These are phyloP conservation scores for Macropus fuliginosus DNA, from an alignment of 2,797 vertebrate genomes.

Conservation along the genomic window DNA sequence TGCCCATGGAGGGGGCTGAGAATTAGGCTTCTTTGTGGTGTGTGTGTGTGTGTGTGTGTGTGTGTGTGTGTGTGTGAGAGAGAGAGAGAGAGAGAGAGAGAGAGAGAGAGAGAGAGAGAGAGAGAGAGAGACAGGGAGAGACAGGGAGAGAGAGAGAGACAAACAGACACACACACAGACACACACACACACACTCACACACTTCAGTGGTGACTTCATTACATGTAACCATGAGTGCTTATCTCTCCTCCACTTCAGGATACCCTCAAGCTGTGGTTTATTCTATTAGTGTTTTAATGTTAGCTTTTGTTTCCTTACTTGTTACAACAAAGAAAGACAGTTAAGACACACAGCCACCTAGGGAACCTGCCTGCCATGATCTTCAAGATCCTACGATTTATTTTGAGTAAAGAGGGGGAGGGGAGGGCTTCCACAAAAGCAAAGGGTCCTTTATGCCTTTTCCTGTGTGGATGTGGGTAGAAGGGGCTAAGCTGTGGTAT, in stretches of 20 bases:
- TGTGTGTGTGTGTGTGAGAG: too few species aligned
- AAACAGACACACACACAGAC: too few species aligned
- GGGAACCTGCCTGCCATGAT: not conserved
- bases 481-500: conserved; percentile 25
- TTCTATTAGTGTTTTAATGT: not conserved
- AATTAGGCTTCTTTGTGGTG: not conserved
- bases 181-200: too few species aligned
- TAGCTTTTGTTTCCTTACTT: not conserved
- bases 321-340: not conserved
- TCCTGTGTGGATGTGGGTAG: conserved; percentile 51
- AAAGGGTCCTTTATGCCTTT: conserved; percentile 60
- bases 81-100: too few species aligned
- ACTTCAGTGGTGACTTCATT: not conserved
- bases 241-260: not conserved
- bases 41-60: not conserved
- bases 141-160: too few species aligned
- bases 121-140: too few species aligned
- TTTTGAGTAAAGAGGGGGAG: conserved; percentile 25
- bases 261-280: not conserved
- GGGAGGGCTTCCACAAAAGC: conserved; percentile 52
- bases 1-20: not conserved
- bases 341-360: not conserved
- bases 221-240: not conserved
- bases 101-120: too few species aligned
- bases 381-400: not conserved